Percentiles rank a stretch among this genome's conserved stretches.
Conservation (phyloP, 2,797 vertebrate genomes). For the Pogoniulus pusillus region DNA sequence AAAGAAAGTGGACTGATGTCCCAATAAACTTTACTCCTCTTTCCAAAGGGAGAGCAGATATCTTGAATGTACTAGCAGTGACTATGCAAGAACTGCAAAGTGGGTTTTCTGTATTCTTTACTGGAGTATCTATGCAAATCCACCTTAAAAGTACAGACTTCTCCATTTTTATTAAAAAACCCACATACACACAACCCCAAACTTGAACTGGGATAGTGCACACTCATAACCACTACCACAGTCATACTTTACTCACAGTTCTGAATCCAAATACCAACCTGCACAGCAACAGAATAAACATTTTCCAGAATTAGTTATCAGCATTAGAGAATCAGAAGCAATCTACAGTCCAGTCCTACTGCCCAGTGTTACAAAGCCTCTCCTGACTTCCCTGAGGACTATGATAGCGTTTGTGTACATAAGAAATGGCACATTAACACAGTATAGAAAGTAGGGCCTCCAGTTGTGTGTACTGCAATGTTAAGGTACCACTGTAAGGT, state of each 20-base stretch:
- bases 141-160: neutral
- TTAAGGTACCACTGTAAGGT: neutral
- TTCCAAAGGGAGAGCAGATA: neutral
- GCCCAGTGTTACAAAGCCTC: neutral
- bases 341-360: neutral
- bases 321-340: neutral
- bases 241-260: neutral
- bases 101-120: neutral
- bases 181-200: no score
- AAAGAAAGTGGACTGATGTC: constrained; percentile 20
- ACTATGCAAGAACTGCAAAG: constrained; percentile 31
- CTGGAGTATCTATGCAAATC: neutral
- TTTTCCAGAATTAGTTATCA: neutral
- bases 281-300: neutral
- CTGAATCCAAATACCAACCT: neutral
- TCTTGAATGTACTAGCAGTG: neutral
- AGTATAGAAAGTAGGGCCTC: neutral
- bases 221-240: neutral
- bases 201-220: neutral
- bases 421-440: neutral
- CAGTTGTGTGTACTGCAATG: neutral
- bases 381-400: neutral
- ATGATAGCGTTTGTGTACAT: neutral
- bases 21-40: neutral
- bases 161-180: neutral